Conservation (phyloP, 2,888 invertebrate species). For the Stictocephala bisonia region DNA sequence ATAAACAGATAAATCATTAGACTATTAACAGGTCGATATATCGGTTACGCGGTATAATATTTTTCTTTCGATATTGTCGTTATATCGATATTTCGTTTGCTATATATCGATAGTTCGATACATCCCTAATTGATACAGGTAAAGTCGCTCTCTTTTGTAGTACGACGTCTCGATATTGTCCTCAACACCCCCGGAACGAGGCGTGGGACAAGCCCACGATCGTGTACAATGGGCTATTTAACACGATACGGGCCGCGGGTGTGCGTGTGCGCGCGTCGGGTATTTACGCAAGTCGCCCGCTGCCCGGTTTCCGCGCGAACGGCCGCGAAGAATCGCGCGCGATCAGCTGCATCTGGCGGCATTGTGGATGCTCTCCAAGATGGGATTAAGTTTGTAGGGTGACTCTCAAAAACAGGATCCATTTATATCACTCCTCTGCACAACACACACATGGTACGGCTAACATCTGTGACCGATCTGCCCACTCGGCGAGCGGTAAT, state of each 20-base stretch:
- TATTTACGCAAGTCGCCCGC: slow-evolving; percentile 38
- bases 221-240: slow-evolving; percentile 14
- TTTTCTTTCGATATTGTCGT: too few relatives aligned
- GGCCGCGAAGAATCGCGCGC: slow-evolving; percentile 35
- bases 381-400: slow-evolving; percentile 47
- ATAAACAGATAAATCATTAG: too few relatives aligned
- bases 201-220: slow-evolving; percentile 28
- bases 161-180: too few relatives aligned
- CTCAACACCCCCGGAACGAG: too few relatives aligned
- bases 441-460: slow-evolving; percentile 34
- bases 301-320: slow-evolving; percentile 37
- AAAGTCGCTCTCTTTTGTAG: too few relatives aligned
- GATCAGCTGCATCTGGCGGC: slow-evolving; percentile 47
- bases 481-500: too few relatives aligned
- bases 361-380: slow-evolving; percentile 47
- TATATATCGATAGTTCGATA: too few relatives aligned
- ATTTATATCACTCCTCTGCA: slow-evolving; percentile 43
- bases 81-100: too few relatives aligned
- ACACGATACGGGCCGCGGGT: slow-evolving; percentile 7
- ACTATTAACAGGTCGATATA: too few relatives aligned
- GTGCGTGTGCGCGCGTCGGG: neutral
- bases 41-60: too few relatives aligned
- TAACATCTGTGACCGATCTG: slow-evolving; percentile 30
- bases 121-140: too few relatives aligned
- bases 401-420: slow-evolving; percentile 45